phyloP scores from a whole-genome alignment of 2,888 invertebrate species.

The Halictus ligatus region DNA sequence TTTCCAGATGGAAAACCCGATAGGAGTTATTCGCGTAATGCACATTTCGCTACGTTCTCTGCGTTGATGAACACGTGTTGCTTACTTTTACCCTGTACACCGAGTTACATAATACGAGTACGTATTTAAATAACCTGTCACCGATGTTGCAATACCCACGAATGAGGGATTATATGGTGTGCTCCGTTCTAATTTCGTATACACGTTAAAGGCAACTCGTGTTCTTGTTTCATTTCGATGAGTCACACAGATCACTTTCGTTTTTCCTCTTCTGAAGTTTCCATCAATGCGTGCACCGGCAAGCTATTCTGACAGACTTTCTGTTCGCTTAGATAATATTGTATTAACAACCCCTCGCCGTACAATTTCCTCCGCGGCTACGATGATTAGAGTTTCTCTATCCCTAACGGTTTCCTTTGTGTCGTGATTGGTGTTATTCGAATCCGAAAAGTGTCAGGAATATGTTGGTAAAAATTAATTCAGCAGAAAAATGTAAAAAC shows the following conservation, averaged over 20 bases:
- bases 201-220: neutral
- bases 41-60: neutral
- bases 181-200: neutral
- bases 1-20: slow-evolving; percentile 19
- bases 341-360: no score
- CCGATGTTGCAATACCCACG: neutral
- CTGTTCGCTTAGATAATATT: neutral
- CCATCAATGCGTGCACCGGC: neutral
- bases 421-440: no score
- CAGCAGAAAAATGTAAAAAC: neutral
- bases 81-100: neutral
- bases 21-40: neutral
- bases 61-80: neutral
- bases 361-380: no score
- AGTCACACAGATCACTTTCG: neutral
- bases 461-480: no score
- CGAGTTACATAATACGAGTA: neutral
- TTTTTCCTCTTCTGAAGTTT: neutral
- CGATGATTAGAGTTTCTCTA: no score
- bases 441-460: no score
- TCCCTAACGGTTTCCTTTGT: no score
- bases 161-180: neutral
- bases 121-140: neutral
- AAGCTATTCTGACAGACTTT: neutral
- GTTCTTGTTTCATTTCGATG: neutral